Conservation (phyloP, 2,888 invertebrate genomes). For the Cabera pusaria region DNA sequence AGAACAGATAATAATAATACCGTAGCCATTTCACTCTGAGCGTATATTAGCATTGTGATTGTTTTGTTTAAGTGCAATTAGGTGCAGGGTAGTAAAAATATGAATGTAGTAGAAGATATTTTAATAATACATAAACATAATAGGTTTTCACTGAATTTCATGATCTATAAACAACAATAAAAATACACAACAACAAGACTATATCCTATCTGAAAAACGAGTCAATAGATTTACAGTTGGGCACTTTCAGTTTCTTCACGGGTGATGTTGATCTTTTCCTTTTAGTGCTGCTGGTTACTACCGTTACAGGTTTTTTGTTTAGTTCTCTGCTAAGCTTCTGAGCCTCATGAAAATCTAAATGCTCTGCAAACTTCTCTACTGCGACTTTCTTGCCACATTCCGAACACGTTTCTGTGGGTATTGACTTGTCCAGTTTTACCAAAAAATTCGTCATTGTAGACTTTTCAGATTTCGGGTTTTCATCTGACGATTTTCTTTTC, state of each 20-base stretch:
- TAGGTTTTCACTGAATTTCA: no score
- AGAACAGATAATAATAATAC: no score
- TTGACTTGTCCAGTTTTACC: slow-evolving; percentile 62
- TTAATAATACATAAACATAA: no score
- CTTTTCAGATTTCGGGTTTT: slow-evolving; percentile 40
- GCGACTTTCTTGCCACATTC: slow-evolving; percentile 87
- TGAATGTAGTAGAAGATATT: no score
- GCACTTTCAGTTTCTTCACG: slow-evolving; percentile 60
- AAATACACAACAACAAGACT: no score
- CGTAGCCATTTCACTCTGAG: no score
- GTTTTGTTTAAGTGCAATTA: no score
- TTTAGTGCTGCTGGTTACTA: slow-evolving; percentile 46
- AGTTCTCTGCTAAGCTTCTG: slow-evolving; percentile 87
- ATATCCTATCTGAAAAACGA: slow-evolving; percentile 59
- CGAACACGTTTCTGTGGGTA: slow-evolving; percentile 81
- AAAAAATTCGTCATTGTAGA: slow-evolving; percentile 69
- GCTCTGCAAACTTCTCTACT: slow-evolving; percentile 86
- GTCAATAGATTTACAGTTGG: slow-evolving; percentile 63
- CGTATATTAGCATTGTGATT: no score
- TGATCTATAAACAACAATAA: no score
- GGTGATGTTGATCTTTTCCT: slow-evolving; percentile 65
- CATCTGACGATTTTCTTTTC: slow-evolving; percentile 36
- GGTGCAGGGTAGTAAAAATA: no score
- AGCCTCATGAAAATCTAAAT: slow-evolving; percentile 94
- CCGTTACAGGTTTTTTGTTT: slow-evolving; percentile 64